Evolutionary conservation across 1,140 invertebrate genomes (phyloP).

Genomic region (Palaemon carinicauda): DNA sequence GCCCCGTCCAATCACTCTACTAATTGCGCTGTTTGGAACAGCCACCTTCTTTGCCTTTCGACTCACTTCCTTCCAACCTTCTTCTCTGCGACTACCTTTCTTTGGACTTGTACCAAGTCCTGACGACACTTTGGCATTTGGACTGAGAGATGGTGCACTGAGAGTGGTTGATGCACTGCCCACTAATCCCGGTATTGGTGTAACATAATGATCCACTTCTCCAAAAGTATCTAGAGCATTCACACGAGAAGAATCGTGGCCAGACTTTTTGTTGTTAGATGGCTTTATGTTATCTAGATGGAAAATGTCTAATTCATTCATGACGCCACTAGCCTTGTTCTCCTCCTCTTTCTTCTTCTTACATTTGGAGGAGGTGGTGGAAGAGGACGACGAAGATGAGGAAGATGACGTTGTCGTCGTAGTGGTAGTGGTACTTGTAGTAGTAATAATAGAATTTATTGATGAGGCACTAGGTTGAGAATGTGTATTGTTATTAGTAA

Average conservation of each 20-base stretch:
- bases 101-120: slow-evolving; percentile 72
- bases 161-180: slow-evolving; percentile 64
- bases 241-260: slow-evolving; percentile 54
- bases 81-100: slow-evolving; percentile 79
- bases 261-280: slow-evolving; percentile 25
- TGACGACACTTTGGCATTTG: slow-evolving; percentile 38
- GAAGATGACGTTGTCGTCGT: neutral
- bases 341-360: slow-evolving; percentile 82
- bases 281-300: slow-evolving; percentile 42
- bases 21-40: slow-evolving; percentile 93
- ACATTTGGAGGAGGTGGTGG: slow-evolving; percentile 69
- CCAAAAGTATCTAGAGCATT: slow-evolving; percentile 59
- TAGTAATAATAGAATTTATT: no score
- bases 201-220: slow-evolving; percentile 50
- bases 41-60: slow-evolving; percentile 81
- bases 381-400: slow-evolving; percentile 69
- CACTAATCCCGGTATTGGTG: slow-evolving; percentile 60
- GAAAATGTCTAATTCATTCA: slow-evolving; percentile 53
- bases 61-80: slow-evolving; percentile 81
- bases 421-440: no score
- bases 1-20: slow-evolving; percentile 92
- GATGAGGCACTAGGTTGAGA: slow-evolving; percentile 43
- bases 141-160: slow-evolving; percentile 49
- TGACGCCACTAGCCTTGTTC: slow-evolving; percentile 70
- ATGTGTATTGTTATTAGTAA: slow-evolving; percentile 13